Base-by-base conservation (phyloP, 1,140 invertebrate genomes). In the Nephila pilipes region DNA sequence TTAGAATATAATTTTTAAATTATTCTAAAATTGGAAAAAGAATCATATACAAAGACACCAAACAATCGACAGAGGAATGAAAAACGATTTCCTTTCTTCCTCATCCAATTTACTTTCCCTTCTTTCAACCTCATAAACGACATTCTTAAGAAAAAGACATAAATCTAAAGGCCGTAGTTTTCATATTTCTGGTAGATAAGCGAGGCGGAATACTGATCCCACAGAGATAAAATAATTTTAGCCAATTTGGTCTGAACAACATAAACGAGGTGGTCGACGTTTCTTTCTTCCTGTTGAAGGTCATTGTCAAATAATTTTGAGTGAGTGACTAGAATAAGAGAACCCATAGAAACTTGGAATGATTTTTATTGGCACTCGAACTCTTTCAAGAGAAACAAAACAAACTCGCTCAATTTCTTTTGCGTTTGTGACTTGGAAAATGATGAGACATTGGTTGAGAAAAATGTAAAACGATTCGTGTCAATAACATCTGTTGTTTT, bases 271-370 rank as follows among this genome's bases (percentile, higher is more conserved):
- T 69, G 58, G 22, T 65, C 32, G 87, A 69, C 12, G 57, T 54
- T 63, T 60, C 36, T 38, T 69, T 88, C 87, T 88, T 88, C 87
- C 87, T 88, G 87, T 75, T 54, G 38, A 75, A 88, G 87, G 87
- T 88, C 87, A 88, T 88, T 88, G 87, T 36, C 87, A 69, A 88
- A 38, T 88, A 88, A 88, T 88, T 88, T 88, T 88, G 32, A 29
- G 46, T 6, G 38, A 88, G 87, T 88, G 87, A 88, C 87, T 88
- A 29, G 87, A 88, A 75, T 88, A 75, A 69, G 46, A 69, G 46
- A 69, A 25, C 81, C 29, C 60, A 46, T 32, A 38, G 87, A 85
- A 55, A 83, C 54, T 55, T 54, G n/a, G n/a, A 83, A 83, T 83
- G 55, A 85, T 60, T 36, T 88, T 69, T 88, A 69, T 88, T 88